Conservation (phyloP, 2,888 invertebrate genomes). For the Anthoptus insignis region DNA sequence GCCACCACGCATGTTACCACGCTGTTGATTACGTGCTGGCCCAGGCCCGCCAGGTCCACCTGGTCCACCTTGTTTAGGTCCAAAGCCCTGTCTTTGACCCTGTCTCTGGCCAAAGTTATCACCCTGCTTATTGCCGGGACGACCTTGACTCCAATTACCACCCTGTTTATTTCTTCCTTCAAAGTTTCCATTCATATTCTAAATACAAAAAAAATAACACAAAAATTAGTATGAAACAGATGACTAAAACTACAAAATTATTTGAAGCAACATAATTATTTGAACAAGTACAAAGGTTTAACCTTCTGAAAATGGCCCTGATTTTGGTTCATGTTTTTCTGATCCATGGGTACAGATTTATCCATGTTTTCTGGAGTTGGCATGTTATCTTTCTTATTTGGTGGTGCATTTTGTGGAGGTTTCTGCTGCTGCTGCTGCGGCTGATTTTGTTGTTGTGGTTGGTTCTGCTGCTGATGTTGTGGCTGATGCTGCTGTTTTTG, state of each 20-base stretch:
- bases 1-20: constrained; percentile 54
- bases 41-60: constrained; percentile 55
- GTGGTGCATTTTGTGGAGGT: constrained; percentile 51
- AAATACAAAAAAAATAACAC: constrained; percentile 5
- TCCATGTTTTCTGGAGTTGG: constrained; percentile 66
- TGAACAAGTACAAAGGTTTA: background rate
- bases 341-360: constrained; percentile 61
- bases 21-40: constrained; percentile 49
- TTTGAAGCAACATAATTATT: no score
- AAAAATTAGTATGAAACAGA: no score
- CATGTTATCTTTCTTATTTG: constrained; percentile 58
- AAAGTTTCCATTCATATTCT: constrained; percentile 78
- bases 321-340: constrained; percentile 58
- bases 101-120: constrained; percentile 50
- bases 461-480: constrained; percentile 50
- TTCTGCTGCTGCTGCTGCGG: constrained; percentile 45
- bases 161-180: constrained; percentile 68
- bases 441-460: constrained; percentile 51
- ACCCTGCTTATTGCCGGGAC: constrained; percentile 61
- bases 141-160: constrained; percentile 63
- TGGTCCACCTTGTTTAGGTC: constrained; percentile 41
- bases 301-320: constrained; percentile 63
- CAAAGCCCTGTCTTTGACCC: constrained; percentile 45
- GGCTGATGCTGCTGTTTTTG: constrained; percentile 47
- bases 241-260: no score